Evolutionary conservation across 2,797 vertebrate genomes (phyloP).

Genomic region (Sarcoramphus papa): DNA sequence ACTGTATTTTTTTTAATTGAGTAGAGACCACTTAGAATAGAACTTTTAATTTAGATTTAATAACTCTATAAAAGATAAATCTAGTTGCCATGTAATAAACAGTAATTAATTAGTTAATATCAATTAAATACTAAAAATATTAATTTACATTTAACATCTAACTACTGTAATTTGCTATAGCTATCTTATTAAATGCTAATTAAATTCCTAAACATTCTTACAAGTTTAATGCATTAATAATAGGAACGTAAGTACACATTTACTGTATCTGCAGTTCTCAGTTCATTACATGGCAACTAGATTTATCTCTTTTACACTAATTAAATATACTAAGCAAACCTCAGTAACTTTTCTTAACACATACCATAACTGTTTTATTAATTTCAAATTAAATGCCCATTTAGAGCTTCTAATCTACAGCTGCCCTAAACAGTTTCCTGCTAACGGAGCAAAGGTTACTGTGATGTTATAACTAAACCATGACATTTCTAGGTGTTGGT

Average conservation of each 20-base stretch:
- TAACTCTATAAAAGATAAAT: conserved; percentile 78
- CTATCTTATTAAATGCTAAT: conserved; percentile 84
- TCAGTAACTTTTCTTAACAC: conserved; percentile 81
- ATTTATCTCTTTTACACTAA: conserved; percentile 81
- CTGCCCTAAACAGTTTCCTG: conserved; percentile 69
- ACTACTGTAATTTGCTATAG: conserved; percentile 78
- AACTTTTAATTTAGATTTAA: conserved; percentile 79
- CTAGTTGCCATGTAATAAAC: conserved; percentile 76
- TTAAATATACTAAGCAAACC: conserved; percentile 83
- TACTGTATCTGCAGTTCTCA: conserved; percentile 80
- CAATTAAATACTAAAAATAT: conserved; percentile 84
- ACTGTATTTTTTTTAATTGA: conserved; percentile 71
- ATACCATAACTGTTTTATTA: conserved; percentile 80
- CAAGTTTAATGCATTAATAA: conserved; percentile 82
- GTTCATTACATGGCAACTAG: conserved; percentile 79
- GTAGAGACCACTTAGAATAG: conserved; percentile 66
- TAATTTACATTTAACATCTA: conserved; percentile 80
- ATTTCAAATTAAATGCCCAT: conserved; percentile 80
- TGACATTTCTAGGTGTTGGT: neutral
- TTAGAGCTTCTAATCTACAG: conserved; percentile 76
- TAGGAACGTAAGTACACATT: conserved; percentile 80
- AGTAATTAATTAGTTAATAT: conserved; percentile 83
- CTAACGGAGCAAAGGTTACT: conserved; percentile 60
- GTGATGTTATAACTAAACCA: conserved; percentile 49
- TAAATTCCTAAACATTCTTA: conserved; percentile 84